Evolutionary conservation across 2,888 invertebrate genomes (phyloP).

Genomic region (Esperia sulphurella): DNA sequence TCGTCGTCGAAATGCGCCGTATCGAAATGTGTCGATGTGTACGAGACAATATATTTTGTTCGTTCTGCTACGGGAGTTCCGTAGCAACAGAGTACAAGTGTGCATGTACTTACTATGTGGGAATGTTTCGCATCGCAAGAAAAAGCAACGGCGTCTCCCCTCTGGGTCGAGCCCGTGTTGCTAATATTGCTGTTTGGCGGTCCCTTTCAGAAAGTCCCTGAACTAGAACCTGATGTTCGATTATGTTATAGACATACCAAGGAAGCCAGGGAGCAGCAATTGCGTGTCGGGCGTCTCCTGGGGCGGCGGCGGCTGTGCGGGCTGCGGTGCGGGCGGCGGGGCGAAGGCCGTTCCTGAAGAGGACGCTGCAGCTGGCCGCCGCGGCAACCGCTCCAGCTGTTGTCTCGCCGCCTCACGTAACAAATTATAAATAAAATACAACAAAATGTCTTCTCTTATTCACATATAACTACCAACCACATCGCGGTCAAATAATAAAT

Average conservation of each 20-base stretch:
- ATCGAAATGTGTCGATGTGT: too few species aligned
- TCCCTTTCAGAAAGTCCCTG: too few species aligned
- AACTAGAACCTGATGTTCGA: not conserved
- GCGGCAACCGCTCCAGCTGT: constrained; percentile 92
- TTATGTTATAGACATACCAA: constrained; percentile 32
- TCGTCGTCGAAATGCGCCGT: too few species aligned
- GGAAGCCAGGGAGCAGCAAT: constrained; percentile 58
- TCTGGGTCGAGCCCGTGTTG: too few species aligned
- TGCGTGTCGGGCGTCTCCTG: constrained; percentile 45
- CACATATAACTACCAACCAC: too few species aligned
- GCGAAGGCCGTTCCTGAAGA: constrained; percentile 75
- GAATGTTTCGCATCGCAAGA: too few species aligned
- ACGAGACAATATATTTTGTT: too few species aligned
- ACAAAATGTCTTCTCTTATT: not conserved
- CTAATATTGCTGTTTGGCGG: not conserved
- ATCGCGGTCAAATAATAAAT: too few species aligned
- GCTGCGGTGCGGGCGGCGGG: constrained; percentile 77
- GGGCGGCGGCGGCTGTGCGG: constrained; percentile 47
- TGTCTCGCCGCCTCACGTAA: constrained; percentile 87
- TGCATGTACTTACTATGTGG: too few species aligned
- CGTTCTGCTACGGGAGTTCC: too few species aligned
- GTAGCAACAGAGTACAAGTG: too few species aligned
- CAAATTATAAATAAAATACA: not conserved
- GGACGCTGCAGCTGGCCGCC: constrained; percentile 86
- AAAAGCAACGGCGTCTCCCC: too few species aligned